Evolutionary conservation across 2,888 invertebrate species (phyloP).

Genomic region (Dione juno): DNA sequence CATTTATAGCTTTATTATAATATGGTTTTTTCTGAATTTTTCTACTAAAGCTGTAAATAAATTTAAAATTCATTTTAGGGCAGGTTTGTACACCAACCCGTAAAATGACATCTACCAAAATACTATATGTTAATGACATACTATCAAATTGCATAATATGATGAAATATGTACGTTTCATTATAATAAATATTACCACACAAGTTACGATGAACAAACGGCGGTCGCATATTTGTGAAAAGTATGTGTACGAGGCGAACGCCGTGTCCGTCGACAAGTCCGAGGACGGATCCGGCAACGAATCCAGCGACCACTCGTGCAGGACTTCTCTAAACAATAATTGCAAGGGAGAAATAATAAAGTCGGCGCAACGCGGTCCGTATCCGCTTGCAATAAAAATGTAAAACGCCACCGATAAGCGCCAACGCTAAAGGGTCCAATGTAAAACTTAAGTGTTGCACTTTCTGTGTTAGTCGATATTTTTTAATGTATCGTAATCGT

Average conservation of each 20-base stretch:
- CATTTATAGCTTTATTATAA: too few species aligned
- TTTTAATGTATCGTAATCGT: constrained; percentile 17
- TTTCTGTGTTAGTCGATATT: constrained; percentile 41
- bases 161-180: too few species aligned
- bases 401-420: constrained; percentile 82
- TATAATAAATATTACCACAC: background rate
- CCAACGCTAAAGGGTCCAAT: constrained; percentile 75
- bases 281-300: constrained; percentile 38
- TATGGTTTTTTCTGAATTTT: too few species aligned
- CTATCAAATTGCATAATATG: too few species aligned
- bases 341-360: constrained; percentile 80
- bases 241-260: constrained; percentile 28
- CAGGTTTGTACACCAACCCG: too few species aligned
- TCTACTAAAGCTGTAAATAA: too few species aligned
- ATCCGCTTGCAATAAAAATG: constrained; percentile 83
- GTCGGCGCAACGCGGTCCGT: constrained; percentile 75
- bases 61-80: too few species aligned
- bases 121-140: too few species aligned
- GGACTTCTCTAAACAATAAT: constrained; percentile 80
- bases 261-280: constrained; percentile 46
- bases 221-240: constrained; percentile 32
- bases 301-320: constrained; percentile 52
- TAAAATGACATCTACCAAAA: too few species aligned
- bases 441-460: constrained; percentile 60
- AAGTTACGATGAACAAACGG: constrained; percentile 29